Evolutionary conservation across 2,113 vertebrate genomes (phyloP).

Genomic region (Aramus guarauna): DNA sequence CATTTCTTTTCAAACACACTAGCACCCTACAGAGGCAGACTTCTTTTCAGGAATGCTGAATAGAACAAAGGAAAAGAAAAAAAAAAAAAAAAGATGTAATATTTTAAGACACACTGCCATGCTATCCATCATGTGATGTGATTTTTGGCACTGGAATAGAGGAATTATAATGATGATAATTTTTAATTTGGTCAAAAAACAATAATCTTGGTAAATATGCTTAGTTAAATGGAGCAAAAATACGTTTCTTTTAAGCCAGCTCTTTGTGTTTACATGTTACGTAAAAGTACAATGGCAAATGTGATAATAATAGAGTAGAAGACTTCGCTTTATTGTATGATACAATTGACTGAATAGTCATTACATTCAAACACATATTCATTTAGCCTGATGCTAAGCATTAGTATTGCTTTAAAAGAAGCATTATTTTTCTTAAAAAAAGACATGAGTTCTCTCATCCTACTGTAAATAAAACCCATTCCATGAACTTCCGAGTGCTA

Average conservation of each 20-base stretch:
- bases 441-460: neutral
- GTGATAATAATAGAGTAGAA: neutral
- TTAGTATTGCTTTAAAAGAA: neutral
- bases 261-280: neutral
- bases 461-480: neutral
- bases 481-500: neutral
- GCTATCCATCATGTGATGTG: neutral
- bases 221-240: neutral
- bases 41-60: neutral
- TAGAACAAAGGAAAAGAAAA: neutral
- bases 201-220: neutral
- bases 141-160: neutral
- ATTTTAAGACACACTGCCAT: neutral
- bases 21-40: neutral
- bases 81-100: neutral
- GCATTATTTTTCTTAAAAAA: neutral
- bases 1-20: conserved; percentile 35
- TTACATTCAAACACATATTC: neutral
- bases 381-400: neutral
- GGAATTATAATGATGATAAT: neutral
- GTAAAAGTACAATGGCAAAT: neutral
- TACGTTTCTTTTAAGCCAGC: neutral
- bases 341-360: neutral
- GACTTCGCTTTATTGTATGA: neutral
- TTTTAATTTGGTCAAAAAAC: neutral